These are phyloP conservation scores for Dendrolimus punctatus DNA, from an alignment of 1,140 invertebrate species.

Conservation along the genomic window DNA sequence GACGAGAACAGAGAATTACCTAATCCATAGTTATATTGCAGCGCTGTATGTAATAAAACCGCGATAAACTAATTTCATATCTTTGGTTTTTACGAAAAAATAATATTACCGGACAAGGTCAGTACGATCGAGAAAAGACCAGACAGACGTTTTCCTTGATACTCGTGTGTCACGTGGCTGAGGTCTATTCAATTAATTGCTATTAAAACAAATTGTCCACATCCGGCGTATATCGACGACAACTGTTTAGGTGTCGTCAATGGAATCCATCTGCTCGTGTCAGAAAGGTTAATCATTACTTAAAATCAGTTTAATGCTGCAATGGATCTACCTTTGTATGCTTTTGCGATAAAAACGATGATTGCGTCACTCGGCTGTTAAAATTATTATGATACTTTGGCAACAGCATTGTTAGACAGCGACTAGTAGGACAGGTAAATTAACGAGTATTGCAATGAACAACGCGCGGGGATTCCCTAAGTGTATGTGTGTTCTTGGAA, in stretches of 20 bases:
- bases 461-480: constrained; percentile 49
- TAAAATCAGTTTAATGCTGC: constrained; percentile 21
- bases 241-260: constrained; percentile 57
- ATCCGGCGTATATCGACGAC: constrained; percentile 58
- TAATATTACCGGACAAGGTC: not conserved
- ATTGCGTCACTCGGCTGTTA: not conserved
- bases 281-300: constrained; percentile 26
- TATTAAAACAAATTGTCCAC: constrained; percentile 63
- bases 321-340: constrained; percentile 10
- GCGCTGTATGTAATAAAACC: not conserved
- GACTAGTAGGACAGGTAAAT: constrained; percentile 30
- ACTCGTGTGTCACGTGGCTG: constrained; percentile 8
- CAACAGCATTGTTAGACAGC: constrained; percentile 9
- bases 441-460: constrained; percentile 8
- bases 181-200: constrained; percentile 31
- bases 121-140: constrained; percentile 5
- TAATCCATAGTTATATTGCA: constrained; percentile 17
- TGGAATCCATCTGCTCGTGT: constrained; percentile 56
- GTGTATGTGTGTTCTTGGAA: constrained; percentile 52
- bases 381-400: no score
- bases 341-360: not conserved
- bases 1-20: constrained; percentile 21
- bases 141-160: constrained; percentile 13
- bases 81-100: not conserved
- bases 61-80: not conserved